phyloP scores from a whole-genome alignment of 1,140 invertebrate genomes.

The Leptinotarsa lineolata region DNA sequence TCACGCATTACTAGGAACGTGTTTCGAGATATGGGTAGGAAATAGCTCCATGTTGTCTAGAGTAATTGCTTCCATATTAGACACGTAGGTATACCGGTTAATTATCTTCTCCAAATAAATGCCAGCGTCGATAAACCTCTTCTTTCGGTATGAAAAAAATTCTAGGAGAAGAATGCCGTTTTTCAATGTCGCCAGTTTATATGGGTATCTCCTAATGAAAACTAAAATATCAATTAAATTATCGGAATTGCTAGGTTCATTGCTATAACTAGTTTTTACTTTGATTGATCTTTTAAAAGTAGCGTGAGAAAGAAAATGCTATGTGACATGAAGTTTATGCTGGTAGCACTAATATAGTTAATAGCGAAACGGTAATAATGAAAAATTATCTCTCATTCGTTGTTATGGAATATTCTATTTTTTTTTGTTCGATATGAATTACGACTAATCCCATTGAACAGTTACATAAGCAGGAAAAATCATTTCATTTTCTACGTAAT shows the following conservation, averaged over 20 bases:
- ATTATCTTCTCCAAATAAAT: constrained; percentile 24
- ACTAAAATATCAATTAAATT: constrained; percentile 25
- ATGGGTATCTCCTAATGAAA: constrained; percentile 25
- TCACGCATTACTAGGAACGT: constrained; percentile 10
- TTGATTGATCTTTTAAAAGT: constrained; percentile 5
- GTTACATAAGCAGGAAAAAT: too few relatives aligned
- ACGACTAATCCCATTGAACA: too few relatives aligned
- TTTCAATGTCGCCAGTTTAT: constrained; percentile 5
- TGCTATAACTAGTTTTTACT: not conserved
- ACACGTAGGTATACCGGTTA: not conserved
- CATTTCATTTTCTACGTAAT: too few relatives aligned
- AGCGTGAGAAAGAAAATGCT: not conserved
- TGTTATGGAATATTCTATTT: too few relatives aligned
- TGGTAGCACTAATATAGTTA: too few relatives aligned
- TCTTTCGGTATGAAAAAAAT: constrained; percentile 11
- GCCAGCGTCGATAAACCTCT: constrained; percentile 15
- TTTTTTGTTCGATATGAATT: too few relatives aligned
- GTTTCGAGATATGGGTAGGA: constrained; percentile 21
- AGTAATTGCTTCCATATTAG: constrained; percentile 25
- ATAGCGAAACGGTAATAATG: too few relatives aligned
- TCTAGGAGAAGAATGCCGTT: not conserved
- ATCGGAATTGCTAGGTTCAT: not conserved
- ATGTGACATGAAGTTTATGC: too few relatives aligned
- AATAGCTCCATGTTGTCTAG: constrained; percentile 24
- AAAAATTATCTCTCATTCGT: too few relatives aligned